Conservation (phyloP, 2,113 vertebrate genomes). For the Bujurquina vittata region DNA sequence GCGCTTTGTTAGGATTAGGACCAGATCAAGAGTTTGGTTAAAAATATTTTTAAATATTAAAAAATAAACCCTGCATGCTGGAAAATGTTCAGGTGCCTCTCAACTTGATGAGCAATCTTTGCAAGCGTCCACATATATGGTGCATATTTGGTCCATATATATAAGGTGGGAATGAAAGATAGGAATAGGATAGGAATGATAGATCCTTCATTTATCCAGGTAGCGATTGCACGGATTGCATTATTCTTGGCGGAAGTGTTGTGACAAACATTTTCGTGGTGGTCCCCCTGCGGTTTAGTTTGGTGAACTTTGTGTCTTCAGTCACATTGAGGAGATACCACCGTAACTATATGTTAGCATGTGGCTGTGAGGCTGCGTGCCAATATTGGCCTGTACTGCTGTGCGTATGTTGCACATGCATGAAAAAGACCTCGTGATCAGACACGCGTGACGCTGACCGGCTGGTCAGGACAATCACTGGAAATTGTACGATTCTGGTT, state of each 20-base stretch:
- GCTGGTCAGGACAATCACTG: fast-evolving
- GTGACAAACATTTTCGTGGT: neutral
- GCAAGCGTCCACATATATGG: neutral
- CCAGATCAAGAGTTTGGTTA: neutral
- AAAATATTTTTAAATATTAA: neutral
- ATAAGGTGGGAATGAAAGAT: neutral
- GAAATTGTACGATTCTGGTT: neutral
- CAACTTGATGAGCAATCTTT: neutral
- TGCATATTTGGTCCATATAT: no score
- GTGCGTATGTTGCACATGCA: neutral
- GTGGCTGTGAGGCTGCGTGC: neutral
- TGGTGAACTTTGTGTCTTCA: neutral
- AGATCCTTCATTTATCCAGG: neutral
- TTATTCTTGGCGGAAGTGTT: neutral
- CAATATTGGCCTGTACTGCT: fast-evolving
- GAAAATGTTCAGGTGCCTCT: neutral
- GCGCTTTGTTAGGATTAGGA: neutral
- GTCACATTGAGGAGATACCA: neutral
- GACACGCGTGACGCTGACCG: neutral
- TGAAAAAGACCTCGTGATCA: neutral
- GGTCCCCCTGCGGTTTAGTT: no score
- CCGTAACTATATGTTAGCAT: neutral
- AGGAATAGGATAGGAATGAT: neutral
- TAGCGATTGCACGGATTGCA: neutral
- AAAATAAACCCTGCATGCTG: neutral